Evolutionary conservation across 2,797 vertebrate genomes (phyloP).

Genomic region (Ptychobarbus kaznakovi): DNA sequence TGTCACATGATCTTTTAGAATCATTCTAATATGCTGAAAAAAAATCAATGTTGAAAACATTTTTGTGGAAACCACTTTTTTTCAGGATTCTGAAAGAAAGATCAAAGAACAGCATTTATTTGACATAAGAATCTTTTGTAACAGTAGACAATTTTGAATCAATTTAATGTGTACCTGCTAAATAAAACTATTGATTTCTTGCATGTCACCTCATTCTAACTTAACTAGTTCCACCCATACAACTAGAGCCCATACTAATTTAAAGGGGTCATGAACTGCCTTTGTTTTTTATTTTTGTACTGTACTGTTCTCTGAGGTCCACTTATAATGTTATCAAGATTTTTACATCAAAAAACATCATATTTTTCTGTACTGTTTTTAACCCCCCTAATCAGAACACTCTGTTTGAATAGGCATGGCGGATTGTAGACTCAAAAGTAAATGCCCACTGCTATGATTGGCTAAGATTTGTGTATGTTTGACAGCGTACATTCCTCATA

Average conservation of each 20-base stretch:
- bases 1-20: background rate
- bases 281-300: too few species aligned
- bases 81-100: background rate
- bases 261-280: background rate
- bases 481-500: too few species aligned
- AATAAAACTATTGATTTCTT: background rate
- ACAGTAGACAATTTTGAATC: background rate
- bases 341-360: too few species aligned
- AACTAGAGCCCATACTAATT: background rate
- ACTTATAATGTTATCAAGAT: too few species aligned
- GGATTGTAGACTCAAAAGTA: too few species aligned
- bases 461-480: too few species aligned
- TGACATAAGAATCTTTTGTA: background rate
- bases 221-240: background rate
- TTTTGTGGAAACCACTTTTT: background rate
- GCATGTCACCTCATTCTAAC: background rate
- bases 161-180: background rate
- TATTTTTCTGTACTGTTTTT: too few species aligned
- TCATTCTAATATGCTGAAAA: background rate
- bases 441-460: too few species aligned
- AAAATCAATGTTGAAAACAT: background rate
- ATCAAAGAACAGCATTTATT: background rate
- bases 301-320: too few species aligned
- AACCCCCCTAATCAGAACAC: too few species aligned
- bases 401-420: too few species aligned